Percentiles rank a stretch among this genome's conserved stretches.
phyloP scores from a whole-genome alignment of 1,140 invertebrate genomes.

The Helicoverpa armigera region DNA sequence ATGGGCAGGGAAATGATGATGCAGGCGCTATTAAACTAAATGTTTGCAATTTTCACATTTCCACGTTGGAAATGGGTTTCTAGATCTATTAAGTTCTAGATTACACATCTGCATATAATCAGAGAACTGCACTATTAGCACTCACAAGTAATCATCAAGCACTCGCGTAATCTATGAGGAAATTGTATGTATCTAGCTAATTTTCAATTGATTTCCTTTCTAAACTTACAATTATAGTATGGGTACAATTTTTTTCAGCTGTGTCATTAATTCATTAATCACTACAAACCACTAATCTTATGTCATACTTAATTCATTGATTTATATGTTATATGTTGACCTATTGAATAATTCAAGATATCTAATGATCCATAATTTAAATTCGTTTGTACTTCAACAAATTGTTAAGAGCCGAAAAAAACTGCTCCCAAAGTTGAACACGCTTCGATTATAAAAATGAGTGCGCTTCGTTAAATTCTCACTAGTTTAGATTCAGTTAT shows the following conservation, averaged over 20 bases:
- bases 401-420: background rate
- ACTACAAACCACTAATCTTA: background rate
- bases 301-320: conserved; percentile 1
- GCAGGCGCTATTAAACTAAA: background rate
- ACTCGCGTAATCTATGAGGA: conserved; percentile 41
- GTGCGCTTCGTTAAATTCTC: conserved; percentile 32
- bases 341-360: conserved; percentile 4
- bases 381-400: background rate
- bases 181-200: conserved; percentile 44
- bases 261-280: background rate
- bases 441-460: conserved; percentile 6
- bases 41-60: background rate
- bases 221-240: conserved; percentile 10
- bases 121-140: conserved; percentile 36
- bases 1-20: background rate
- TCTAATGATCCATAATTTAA: background rate
- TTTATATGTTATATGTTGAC: background rate
- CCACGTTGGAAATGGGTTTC: conserved; percentile 29
- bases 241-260: background rate
- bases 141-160: conserved; percentile 49
- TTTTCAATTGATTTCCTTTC: conserved; percentile 51
- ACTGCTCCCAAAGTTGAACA: conserved; percentile 4
- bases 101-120: conserved; percentile 38
- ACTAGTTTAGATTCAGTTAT: conserved; percentile 26
- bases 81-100: conserved; percentile 26